Evolutionary conservation across 2,113 vertebrate genomes (phyloP).

Genomic region (Felis catus): DNA sequence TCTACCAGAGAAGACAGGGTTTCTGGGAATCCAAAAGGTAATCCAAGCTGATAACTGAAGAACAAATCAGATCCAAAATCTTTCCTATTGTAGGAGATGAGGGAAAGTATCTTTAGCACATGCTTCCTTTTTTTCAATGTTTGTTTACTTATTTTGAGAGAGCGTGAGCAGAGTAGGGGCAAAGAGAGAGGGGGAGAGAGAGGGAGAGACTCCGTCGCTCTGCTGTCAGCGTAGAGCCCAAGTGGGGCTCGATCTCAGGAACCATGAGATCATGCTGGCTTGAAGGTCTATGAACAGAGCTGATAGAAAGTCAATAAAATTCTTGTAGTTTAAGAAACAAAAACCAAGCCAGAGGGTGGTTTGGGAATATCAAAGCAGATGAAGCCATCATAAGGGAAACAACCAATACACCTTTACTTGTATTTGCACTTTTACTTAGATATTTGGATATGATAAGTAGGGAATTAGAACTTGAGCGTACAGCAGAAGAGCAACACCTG

Average conservation of each 20-base stretch:
- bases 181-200: too few species aligned
- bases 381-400: not conserved
- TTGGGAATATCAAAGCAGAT: not conserved
- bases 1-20: not conserved
- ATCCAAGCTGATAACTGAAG: not conserved
- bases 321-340: not conserved
- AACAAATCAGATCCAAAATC: not conserved
- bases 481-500: conserved; percentile 61
- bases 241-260: too few species aligned
- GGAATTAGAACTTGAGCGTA: conserved; percentile 70
- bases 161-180: too few species aligned
- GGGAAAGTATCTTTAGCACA: not conserved
- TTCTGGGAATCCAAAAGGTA: not conserved
- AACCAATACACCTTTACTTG: not conserved
- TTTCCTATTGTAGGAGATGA: not conserved
- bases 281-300: not conserved
- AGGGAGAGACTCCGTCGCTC: too few species aligned
- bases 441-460: conserved; percentile 77
- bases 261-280: not conserved
- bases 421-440: conserved; percentile 49
- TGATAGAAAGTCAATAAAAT: not conserved
- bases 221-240: too few species aligned
- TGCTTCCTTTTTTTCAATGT: too few species aligned
- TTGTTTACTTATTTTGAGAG: too few species aligned
- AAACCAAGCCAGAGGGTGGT: not conserved